These are phyloP conservation scores for Lottia scabra DNA, from an alignment of 2,888 invertebrate species.

Conservation along the genomic window DNA sequence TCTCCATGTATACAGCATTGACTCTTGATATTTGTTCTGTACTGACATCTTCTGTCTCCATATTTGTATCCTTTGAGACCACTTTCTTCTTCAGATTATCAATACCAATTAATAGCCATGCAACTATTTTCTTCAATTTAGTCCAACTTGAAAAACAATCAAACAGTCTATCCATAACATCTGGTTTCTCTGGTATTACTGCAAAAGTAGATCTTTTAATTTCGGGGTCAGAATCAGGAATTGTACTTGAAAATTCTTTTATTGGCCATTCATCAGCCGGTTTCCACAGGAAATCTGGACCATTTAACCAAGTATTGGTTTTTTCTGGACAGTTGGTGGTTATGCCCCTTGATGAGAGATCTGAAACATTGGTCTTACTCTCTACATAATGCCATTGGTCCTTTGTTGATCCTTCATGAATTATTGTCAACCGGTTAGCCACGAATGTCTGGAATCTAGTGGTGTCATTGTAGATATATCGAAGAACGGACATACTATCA, in stretches of 20 bases:
- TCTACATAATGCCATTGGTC: conserved; percentile 31
- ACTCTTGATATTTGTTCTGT: too few species aligned
- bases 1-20: neutral
- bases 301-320: conserved; percentile 12
- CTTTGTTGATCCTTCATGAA: conserved; percentile 17
- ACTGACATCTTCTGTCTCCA: too few species aligned
- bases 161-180: neutral
- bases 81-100: neutral
- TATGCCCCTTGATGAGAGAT: conserved; percentile 25
- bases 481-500: neutral
- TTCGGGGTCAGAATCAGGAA: neutral
- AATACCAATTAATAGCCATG: neutral
- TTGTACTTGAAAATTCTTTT: neutral
- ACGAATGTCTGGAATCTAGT: neutral
- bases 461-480: neutral
- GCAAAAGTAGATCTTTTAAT: neutral
- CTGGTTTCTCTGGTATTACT: neutral
- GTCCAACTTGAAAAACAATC: neutral
- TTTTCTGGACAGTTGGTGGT: conserved; percentile 9
- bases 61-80: too few species aligned
- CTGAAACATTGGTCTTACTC: conserved; percentile 28
- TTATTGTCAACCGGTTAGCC: conserved; percentile 14
- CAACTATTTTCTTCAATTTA: neutral
- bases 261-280: neutral
- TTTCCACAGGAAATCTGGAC: neutral